phyloP scores from a whole-genome alignment of 2,797 vertebrate genomes.

The Thunnus albacares region DNA sequence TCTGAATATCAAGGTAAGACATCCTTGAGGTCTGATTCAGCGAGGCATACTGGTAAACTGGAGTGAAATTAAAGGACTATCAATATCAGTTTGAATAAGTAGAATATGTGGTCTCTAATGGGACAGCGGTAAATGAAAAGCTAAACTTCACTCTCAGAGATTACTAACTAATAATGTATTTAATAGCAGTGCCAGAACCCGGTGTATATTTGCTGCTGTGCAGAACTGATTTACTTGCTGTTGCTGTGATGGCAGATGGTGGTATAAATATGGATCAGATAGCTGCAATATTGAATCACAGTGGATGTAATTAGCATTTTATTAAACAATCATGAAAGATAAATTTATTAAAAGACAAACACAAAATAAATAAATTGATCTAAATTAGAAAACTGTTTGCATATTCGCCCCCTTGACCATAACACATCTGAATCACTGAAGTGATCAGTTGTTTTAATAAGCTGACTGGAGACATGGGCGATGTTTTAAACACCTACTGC shows the following conservation, averaged over 20 bases:
- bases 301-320: neutral
- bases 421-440: neutral
- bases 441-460: neutral
- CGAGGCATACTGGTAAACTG: slow-evolving; percentile 48
- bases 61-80: slow-evolving; percentile 1
- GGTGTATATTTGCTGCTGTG: neutral
- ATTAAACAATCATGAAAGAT: neutral
- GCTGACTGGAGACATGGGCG: too few relatives aligned
- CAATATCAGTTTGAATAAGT: neutral
- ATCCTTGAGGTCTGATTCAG: neutral
- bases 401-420: neutral
- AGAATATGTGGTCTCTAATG: neutral
- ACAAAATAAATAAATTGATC: neutral
- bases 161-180: neutral
- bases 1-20: slow-evolving; percentile 22
- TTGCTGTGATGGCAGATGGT: neutral
- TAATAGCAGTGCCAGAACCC: neutral
- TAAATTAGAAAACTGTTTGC: neutral
- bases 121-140: neutral
- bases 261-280: neutral
- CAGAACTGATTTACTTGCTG: neutral
- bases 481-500: too few relatives aligned
- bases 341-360: neutral
- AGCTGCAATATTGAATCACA: neutral
- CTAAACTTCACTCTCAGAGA: neutral